Conservation (phyloP, 2,888 invertebrate species). For the Kryphioiulus occultus region DNA sequence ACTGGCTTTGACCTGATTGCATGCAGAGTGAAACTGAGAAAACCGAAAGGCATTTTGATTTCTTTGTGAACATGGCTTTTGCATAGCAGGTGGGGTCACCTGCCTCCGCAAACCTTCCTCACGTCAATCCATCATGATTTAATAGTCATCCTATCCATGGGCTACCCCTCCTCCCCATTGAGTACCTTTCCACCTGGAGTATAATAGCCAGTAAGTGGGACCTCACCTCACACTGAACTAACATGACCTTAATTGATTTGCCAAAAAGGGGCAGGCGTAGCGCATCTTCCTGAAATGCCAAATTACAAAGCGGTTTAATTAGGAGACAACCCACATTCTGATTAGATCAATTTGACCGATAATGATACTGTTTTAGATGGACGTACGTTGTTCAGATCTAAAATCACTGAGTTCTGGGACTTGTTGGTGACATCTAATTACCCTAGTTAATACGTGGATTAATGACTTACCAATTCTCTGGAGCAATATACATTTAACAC, state of each 20-base stretch:
- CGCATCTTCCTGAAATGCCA: not conserved
- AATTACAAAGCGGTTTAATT: slow-evolving; percentile 5
- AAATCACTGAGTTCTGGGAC: too few species aligned
- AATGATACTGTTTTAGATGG: not conserved
- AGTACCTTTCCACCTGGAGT: not conserved
- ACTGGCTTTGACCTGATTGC: not conserved
- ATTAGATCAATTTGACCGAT: not conserved
- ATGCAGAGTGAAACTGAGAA: too few species aligned
- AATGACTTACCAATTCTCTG: slow-evolving; percentile 41
- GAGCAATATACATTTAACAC: slow-evolving; percentile 45
- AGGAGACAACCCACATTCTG: not conserved
- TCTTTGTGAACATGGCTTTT: not conserved
- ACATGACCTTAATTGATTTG: slow-evolving; percentile 5
- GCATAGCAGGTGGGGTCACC: not conserved
- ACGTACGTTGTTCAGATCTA: too few species aligned
- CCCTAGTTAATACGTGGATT: not conserved
- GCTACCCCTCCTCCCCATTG: not conserved
- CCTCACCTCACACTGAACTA: not conserved
- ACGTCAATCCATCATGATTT: not conserved
- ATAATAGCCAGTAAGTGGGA: not conserved
- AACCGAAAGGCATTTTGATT: not conserved
- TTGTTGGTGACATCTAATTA: not conserved
- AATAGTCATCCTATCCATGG: not conserved
- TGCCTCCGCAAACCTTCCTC: not conserved
- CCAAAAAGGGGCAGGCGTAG: not conserved